Evolutionary conservation across 2,797 vertebrate genomes (phyloP).

Genomic region (Falco naumanni): DNA sequence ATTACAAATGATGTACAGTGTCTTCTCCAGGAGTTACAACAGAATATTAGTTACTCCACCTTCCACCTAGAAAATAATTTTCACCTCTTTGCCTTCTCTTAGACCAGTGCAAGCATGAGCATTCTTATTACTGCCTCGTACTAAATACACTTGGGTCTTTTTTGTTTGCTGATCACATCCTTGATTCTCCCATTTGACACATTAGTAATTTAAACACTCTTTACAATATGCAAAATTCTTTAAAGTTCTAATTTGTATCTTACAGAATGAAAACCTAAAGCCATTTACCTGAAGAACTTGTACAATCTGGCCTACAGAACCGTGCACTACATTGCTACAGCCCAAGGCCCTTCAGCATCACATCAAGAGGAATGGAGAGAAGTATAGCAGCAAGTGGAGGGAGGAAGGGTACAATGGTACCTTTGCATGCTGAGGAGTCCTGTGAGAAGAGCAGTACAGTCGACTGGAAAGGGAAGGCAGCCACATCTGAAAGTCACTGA

Average conservation of each 20-base stretch:
- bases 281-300: not conserved
- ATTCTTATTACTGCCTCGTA: not conserved
- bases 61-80: not conserved
- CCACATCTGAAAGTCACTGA: not conserved
- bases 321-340: rapidly evolving
- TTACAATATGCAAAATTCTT: not conserved
- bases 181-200: not conserved
- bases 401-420: not conserved
- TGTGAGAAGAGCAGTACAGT: not conserved
- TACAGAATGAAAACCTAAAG: not conserved
- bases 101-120: not conserved
- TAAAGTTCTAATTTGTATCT: not conserved
- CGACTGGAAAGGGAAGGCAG: not conserved
- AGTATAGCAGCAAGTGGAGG: not conserved
- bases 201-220: not conserved
- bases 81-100: not conserved
- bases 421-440: not conserved
- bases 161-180: not conserved
- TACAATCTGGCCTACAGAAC: not conserved
- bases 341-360: not conserved
- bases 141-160: not conserved
- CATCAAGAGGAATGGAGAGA: not conserved
- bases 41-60: not conserved
- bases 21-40: not conserved
- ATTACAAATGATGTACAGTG: not conserved